Percentiles rank a stretch among this genome's conserved stretches.
Evolutionary conservation across 2,888 invertebrate genomes (phyloP).

Genomic region (Drosophila prostipennis): DNA sequence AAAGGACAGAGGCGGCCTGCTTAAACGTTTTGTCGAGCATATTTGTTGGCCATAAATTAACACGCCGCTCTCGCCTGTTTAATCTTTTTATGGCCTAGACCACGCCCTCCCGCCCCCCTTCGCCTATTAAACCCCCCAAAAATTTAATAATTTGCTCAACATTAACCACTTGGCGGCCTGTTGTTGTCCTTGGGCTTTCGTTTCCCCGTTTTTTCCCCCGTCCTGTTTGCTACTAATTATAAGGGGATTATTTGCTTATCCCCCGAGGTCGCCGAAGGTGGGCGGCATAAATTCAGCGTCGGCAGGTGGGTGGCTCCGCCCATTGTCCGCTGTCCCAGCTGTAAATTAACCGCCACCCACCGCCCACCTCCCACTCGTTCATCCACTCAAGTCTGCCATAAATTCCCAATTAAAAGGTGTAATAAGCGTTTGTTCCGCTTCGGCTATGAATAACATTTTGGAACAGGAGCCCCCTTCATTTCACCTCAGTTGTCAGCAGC

Average conservation of each 20-base stretch:
- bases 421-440: slow-evolving; percentile 61
- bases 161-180: slow-evolving; percentile 64
- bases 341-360: slow-evolving; percentile 42
- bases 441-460: slow-evolving; percentile 53
- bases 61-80: slow-evolving; percentile 64
- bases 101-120: neutral
- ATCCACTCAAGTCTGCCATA: slow-evolving; percentile 30
- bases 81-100: slow-evolving; percentile 62
- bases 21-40: slow-evolving; percentile 61
- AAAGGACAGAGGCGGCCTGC: slow-evolving; percentile 1
- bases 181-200: slow-evolving; percentile 32
- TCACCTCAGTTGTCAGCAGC: slow-evolving; percentile 36
- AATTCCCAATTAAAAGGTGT: slow-evolving; percentile 61
- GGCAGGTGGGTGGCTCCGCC: neutral
- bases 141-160: slow-evolving; percentile 71
- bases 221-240: slow-evolving; percentile 68
- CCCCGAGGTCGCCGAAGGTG: slow-evolving; percentile 49
- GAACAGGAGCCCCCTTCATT: neutral
- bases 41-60: slow-evolving; percentile 70
- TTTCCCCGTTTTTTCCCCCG: slow-evolving; percentile 13
- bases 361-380: neutral
- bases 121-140: slow-evolving; percentile 9
- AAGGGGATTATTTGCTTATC: slow-evolving; percentile 79
- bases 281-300: slow-evolving; percentile 39
- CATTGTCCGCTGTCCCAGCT: slow-evolving; percentile 18